phyloP scores from a whole-genome alignment of 2,797 vertebrate genomes.

The Rhabdophis nuchalis region DNA sequence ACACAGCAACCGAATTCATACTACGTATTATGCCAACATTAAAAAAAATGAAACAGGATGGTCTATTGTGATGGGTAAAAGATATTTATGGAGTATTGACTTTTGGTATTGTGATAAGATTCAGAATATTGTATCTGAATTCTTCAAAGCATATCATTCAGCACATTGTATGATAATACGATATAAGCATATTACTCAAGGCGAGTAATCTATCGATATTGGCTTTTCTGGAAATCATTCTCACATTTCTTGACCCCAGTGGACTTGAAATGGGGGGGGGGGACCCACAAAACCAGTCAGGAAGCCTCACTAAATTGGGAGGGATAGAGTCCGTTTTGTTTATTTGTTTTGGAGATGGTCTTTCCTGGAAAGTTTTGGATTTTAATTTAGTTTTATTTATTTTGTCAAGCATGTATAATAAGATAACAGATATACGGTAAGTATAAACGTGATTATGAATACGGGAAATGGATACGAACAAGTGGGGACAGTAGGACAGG shows the following conservation, averaged over 20 bases:
- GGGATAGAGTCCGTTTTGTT: neutral
- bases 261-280: neutral
- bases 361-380: neutral
- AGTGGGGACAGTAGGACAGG: too few species aligned
- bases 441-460: too few species aligned
- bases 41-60: neutral
- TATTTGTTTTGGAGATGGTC: neutral
- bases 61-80: neutral
- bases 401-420: too few species aligned
- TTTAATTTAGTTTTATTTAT: too few species aligned
- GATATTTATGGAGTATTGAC: too few species aligned
- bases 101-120: neutral
- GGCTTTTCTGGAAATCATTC: neutral
- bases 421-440: too few species aligned
- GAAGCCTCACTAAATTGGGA: neutral
- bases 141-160: neutral
- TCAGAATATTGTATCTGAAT: neutral
- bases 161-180: too few species aligned
- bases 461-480: too few species aligned
- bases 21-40: neutral
- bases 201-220: neutral
- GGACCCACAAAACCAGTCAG: too few species aligned
- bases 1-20: neutral
- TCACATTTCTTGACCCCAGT: neutral
- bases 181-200: too few species aligned